Evolutionary conservation across 2,888 invertebrate species (phyloP).

Genomic region (Epiblema foenella): DNA sequence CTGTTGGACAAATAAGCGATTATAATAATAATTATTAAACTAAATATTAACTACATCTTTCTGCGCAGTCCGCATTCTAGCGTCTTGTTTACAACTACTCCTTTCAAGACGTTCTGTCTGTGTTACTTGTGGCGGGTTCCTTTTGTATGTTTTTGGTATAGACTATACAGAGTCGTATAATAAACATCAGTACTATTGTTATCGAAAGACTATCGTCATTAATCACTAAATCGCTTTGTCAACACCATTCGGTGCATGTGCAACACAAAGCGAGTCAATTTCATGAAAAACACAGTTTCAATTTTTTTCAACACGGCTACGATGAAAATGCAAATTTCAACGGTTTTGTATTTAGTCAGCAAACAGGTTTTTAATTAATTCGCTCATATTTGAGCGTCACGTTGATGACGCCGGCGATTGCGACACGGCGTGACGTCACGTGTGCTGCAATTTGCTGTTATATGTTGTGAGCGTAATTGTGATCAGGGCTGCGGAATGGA

Average conservation of each 20-base stretch:
- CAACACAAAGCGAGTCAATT: conserved; percentile 17
- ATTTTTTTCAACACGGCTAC: conserved; percentile 24
- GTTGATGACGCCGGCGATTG: conserved; percentile 33
- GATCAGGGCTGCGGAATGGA: not conserved
- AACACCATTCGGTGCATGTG: not conserved
- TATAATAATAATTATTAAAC: no score
- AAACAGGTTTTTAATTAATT: conserved; percentile 78
- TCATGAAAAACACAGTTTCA: conserved; percentile 15
- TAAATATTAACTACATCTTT: no score
- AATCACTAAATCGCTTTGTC: not conserved
- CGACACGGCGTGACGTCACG: conserved; percentile 16
- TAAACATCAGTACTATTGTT: no score
- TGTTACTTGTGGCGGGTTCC: no score
- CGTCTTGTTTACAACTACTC: no score
- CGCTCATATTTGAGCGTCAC: conserved; percentile 56
- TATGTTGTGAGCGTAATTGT: not conserved
- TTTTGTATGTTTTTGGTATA: no score
- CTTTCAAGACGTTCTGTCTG: no score
- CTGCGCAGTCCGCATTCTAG: no score
- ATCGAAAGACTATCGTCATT: not conserved
- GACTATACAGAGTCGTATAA: no score
- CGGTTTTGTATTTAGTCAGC: conserved; percentile 67
- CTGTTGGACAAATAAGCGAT: no score
- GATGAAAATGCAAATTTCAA: conserved; percentile 42
- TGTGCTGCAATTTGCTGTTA: conserved; percentile 5